phyloP scores from a whole-genome alignment of 1,140 invertebrate genomes.

The Zaprionus tsacasi region DNA sequence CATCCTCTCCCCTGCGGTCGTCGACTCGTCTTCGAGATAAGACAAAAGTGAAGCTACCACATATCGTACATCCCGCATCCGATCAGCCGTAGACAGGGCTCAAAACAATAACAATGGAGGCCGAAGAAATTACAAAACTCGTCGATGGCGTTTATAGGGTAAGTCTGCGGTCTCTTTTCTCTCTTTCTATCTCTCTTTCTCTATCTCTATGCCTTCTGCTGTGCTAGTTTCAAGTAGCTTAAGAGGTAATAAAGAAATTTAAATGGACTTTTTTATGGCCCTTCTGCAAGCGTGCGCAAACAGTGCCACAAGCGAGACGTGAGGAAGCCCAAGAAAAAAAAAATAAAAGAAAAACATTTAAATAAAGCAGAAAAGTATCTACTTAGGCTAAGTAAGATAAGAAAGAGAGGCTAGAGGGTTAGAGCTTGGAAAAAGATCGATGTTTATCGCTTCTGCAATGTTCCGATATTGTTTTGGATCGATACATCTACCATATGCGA shows the following conservation, averaged over 20 bases:
- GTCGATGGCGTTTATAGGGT: conserved; percentile 96
- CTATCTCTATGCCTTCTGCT: conserved; percentile 10
- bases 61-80: conserved; percentile 27
- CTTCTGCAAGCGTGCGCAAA: neutral
- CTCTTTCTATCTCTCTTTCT: neutral
- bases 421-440: no score
- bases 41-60: conserved; percentile 23
- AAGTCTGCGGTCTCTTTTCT: conserved; percentile 68
- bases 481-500: no score
- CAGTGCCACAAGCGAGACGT: conserved; percentile 5
- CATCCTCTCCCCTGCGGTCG: neutral
- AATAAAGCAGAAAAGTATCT: neutral
- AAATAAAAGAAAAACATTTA: conserved; percentile 1
- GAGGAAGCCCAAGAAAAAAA: conserved; percentile 11
- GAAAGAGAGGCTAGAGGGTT: neutral
- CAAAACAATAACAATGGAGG: conserved; percentile 88
- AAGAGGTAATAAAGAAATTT: conserved; percentile 36
- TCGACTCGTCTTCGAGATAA: neutral
- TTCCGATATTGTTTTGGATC: no score
- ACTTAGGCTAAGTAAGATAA: conserved; percentile 5
- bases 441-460: no score
- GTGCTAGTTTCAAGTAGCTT: conserved; percentile 33
- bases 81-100: neutral
- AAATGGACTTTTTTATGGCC: conserved; percentile 40
- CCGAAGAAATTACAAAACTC: conserved; percentile 94